A percentile compares a stretch with the other conserved stretches of the same genome.
Conservation (phyloP, 1,140 invertebrate genomes). For the Metopolophium dirhodum region DNA sequence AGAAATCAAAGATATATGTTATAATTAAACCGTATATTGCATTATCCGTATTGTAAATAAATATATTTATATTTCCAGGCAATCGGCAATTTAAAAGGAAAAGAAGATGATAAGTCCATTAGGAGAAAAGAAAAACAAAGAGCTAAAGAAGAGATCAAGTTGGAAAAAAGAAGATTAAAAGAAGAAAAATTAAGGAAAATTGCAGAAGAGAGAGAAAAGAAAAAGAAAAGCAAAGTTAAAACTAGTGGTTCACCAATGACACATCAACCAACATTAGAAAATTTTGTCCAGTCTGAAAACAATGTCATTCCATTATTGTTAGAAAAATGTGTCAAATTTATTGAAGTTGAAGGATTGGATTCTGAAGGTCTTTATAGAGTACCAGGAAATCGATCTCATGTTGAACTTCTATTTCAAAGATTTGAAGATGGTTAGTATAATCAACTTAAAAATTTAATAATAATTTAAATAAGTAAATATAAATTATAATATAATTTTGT, state of each 20-base stretch:
- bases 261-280: slow-evolving; percentile 66
- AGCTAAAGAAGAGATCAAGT: slow-evolving; percentile 79
- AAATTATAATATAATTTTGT: neutral
- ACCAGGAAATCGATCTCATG: slow-evolving; percentile 92
- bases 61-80: slow-evolving; percentile 63
- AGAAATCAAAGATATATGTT: neutral
- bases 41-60: slow-evolving; percentile 45
- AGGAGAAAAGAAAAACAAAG: slow-evolving; percentile 76
- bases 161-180: slow-evolving; percentile 76
- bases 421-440: slow-evolving; percentile 81
- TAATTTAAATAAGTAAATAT: neutral
- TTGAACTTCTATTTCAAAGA: slow-evolving; percentile 88
- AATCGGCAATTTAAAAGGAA: slow-evolving; percentile 69
- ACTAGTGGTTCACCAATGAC: slow-evolving; percentile 65
- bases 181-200: slow-evolving; percentile 76
- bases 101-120: slow-evolving; percentile 72
- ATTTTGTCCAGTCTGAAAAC: slow-evolving; percentile 78
- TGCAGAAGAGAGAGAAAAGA: slow-evolving; percentile 76
- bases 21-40: neutral
- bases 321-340: slow-evolving; percentile 93
- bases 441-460: neutral
- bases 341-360: slow-evolving; percentile 92
- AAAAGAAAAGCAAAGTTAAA: slow-evolving; percentile 71
- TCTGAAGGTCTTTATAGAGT: slow-evolving; percentile 96
- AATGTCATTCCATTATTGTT: slow-evolving; percentile 89